A percentile compares a stretch with the other conserved stretches of the same genome.
Conservation (phyloP, 1,140 invertebrate genomes). For the Bradysia coprophila region DNA sequence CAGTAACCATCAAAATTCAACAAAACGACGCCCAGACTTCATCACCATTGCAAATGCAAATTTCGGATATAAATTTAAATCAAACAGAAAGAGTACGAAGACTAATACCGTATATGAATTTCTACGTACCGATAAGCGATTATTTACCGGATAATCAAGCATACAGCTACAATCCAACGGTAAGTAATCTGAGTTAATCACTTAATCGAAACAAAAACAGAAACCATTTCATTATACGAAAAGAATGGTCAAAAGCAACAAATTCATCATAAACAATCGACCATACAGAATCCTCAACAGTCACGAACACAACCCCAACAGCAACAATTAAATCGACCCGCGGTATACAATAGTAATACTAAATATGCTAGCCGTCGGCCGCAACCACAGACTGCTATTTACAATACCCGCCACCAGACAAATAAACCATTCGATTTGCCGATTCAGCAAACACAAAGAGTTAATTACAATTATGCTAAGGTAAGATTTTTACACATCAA, state of each 20-base stretch:
- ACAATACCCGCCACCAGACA: neutral
- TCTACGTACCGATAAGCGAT: constrained; percentile 38
- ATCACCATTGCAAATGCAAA: no score
- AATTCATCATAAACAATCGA: no score
- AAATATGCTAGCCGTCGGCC: neutral
- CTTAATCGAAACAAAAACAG: neutral
- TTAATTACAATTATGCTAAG: neutral
- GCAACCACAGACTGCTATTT: neutral
- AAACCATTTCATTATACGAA: neutral
- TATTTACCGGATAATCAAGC: neutral
- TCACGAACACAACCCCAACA: neutral
- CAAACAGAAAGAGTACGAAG: constrained; percentile 43
- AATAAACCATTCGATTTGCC: neutral
- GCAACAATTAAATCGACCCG: neutral
- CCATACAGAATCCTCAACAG: no score
- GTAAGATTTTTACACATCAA: no score
- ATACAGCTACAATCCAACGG: neutral
- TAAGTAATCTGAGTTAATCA: neutral
- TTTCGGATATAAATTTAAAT: neutral
- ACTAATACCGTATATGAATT: constrained; percentile 63
- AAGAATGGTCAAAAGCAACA: neutral
- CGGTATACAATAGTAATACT: neutral
- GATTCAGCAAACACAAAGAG: neutral
- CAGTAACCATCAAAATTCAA: no score
- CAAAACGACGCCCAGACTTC: no score